Evolutionary conservation across 1,140 invertebrate species (phyloP).

Genomic region (Portunus trituberculatus): DNA sequence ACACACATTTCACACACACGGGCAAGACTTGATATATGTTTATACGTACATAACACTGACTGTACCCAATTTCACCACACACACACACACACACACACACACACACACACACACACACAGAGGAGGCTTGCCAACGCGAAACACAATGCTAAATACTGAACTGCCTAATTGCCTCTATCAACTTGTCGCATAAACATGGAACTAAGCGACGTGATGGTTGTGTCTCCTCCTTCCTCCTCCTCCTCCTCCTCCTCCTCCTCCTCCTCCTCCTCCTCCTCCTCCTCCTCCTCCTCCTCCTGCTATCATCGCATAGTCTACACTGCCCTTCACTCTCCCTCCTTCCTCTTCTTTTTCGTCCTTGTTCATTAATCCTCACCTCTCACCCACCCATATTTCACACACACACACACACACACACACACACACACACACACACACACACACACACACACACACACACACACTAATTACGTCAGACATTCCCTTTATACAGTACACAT

Average conservation of each 20-base stretch:
- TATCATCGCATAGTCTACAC: neutral
- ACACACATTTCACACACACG: neutral
- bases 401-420: neutral
- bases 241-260: conserved; percentile 26
- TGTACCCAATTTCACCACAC: no score
- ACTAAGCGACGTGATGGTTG: conserved; percentile 34
- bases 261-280: conserved; percentile 14
- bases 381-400: no score
- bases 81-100: no score
- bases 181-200: conserved; percentile 64
- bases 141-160: conserved; percentile 52
- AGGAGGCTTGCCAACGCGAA: conserved; percentile 40
- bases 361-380: neutral
- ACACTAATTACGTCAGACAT: neutral
- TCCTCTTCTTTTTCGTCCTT: neutral
- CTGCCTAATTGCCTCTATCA: conserved; percentile 62
- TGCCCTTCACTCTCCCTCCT: neutral
- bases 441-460: conserved; percentile 20
- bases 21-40: no score
- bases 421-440: neutral
- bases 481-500: neutral
- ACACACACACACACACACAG: neutral
- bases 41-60: no score
- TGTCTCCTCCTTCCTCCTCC: conserved; percentile 25
- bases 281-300: conserved; percentile 28